A percentile compares a stretch with the other conserved stretches of the same genome.
These are phyloP conservation scores for Okapia johnstoni DNA, from an alignment of 2,113 vertebrate species.

Conservation along the genomic window DNA sequence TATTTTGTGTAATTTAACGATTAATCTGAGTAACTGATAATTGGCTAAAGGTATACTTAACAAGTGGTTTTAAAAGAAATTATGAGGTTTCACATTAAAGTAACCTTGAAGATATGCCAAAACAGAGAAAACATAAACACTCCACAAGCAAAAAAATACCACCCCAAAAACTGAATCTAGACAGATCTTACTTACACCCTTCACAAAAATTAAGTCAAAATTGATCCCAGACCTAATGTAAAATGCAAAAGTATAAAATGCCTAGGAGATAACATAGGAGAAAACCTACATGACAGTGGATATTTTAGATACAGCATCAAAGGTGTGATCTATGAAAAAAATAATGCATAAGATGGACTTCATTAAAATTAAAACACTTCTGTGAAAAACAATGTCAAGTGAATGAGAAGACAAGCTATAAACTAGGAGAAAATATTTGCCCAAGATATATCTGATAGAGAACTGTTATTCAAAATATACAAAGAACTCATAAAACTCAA, in stretches of 20 bases:
- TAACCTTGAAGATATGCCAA: background rate
- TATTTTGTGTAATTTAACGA: slow-evolving; percentile 25
- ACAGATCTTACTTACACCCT: background rate
- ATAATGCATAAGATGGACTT: background rate
- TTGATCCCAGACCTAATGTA: background rate
- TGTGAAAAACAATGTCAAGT: background rate
- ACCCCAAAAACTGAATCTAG: background rate
- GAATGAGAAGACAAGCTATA: background rate
- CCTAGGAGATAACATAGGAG: background rate
- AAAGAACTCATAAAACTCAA: background rate
- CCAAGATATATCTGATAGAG: background rate
- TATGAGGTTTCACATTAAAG: background rate
- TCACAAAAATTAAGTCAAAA: background rate
- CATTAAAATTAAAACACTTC: background rate
- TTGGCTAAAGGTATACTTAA: slow-evolving; percentile 16
- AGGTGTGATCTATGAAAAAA: background rate
- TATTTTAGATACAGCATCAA: background rate
- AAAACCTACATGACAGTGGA: background rate
- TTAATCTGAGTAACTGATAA: background rate
- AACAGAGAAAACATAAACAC: slow-evolving; percentile 3
- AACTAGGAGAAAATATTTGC: background rate
- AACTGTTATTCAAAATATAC: background rate
- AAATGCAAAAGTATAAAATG: background rate
- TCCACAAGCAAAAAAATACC: background rate
- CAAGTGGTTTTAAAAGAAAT: slow-evolving; percentile 22